Base-by-base conservation (phyloP, 2,113 vertebrate genomes). In the Rhadina sibilatrix region DNA sequence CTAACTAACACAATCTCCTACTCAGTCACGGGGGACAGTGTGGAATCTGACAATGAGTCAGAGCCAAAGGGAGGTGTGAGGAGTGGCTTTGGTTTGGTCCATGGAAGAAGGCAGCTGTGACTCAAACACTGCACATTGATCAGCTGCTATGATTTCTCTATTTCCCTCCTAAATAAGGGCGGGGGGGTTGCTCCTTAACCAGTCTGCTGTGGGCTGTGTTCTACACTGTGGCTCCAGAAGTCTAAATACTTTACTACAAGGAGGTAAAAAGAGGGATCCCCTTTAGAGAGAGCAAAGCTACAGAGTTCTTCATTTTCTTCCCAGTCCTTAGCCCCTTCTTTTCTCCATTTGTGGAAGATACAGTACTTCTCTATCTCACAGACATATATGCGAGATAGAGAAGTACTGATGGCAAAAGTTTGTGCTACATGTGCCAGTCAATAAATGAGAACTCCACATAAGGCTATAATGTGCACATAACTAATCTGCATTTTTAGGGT, bases 41-140 rank as follows among this genome's bases (percentile, higher is more conserved):
- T 46, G 66, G 88, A 66, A 93, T 63, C 74, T 84, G 88, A 86
- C 33, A 54, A 72, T 97, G 95, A 97, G 37, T 97, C 96, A 97
- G 72, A 83, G 72, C 78, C 70, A 59, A 77, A 35, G 72, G 71
- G 81, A 89, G 57, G 64, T 84, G 76, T 31, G 95, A 96, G 93
- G 71, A 68, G 72, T 89, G 83, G 24, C 86, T 86, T 72, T 88
- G 72, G 79, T 92, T 66, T 68, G 76, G 90, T 80, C 95, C 81
- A 8, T 22, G 72, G 83, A 77, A 69, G 66, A 49, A 83, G 52
- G 52, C 61, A 92, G 50, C 66, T 93, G 69, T 83, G 53, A 95
- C 84, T 95, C 72, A 78, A 96, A 88, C 65, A 71, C 35, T 79
- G 70, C 72, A 61, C 74, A 46, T 44, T 49, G 68, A 86, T 78